Evolutionary conservation across 64 coral and sea anemone species (phyloP).

Genomic region (Stylophora pistillata): DNA sequence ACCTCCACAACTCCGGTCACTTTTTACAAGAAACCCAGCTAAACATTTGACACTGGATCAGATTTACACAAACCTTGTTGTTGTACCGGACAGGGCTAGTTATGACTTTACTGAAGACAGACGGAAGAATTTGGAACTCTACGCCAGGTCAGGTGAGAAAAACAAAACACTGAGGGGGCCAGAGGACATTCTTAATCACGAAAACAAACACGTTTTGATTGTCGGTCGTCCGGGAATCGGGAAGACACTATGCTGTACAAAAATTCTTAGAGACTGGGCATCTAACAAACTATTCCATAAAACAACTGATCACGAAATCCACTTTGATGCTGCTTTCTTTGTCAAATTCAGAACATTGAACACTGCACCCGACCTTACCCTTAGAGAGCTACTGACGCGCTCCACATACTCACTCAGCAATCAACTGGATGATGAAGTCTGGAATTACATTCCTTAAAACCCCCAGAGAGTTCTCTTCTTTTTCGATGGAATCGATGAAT

Average conservation of each 20-base stretch:
- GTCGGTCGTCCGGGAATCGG: slow-evolving; percentile 37
- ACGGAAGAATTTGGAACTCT: background rate
- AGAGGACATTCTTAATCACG: background rate
- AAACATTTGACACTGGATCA: background rate
- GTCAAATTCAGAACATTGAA: slow-evolving; percentile 18
- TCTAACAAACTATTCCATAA: background rate
- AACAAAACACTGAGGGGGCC: background rate
- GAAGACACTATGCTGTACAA: slow-evolving; percentile 36
- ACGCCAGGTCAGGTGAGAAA: background rate
- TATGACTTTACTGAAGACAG: slow-evolving; percentile 7
- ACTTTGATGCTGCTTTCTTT: slow-evolving; percentile 50
- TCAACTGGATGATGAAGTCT: slow-evolving; percentile 29
- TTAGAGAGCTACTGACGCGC: slow-evolving; percentile 1
- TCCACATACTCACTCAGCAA: slow-evolving; percentile 2
- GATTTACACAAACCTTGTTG: slow-evolving; percentile 51
- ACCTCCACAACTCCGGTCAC: background rate
- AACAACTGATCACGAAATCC: background rate
- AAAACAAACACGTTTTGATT: slow-evolving; percentile 13
- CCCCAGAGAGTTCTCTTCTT: slow-evolving; percentile 44
- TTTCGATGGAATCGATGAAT: slow-evolving; percentile 73
- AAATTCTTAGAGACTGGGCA: slow-evolving; percentile 44
- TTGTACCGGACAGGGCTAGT: slow-evolving; percentile 11
- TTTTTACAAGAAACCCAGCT: background rate
- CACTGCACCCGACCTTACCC: slow-evolving; percentile 14
- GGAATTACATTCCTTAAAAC: slow-evolving; percentile 34